Conservation (phyloP, 2,113 vertebrate genomes). For the Dipodomys spectabilis region DNA sequence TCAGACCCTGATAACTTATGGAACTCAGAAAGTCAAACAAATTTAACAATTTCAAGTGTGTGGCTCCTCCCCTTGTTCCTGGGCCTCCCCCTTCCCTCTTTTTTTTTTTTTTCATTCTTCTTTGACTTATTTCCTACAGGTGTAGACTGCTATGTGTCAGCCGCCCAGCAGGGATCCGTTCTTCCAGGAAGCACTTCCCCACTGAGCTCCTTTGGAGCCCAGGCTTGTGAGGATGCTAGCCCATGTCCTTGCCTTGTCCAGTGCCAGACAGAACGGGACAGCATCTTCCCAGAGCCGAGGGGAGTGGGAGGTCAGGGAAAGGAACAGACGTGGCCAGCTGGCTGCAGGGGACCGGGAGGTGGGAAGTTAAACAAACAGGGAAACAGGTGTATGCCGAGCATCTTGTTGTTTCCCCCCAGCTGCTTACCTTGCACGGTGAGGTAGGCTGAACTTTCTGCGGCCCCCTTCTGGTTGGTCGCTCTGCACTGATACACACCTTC, state of each 20-base stretch:
- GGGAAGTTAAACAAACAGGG: conserved; percentile 68
- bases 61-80: conserved; percentile 47
- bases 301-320: not conserved
- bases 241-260: conserved; percentile 17
- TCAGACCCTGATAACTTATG: not conserved
- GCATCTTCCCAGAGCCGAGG: not conserved
- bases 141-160: conserved; percentile 74
- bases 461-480: conserved; percentile 93
- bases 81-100: conserved; percentile 65
- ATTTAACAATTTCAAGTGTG: not conserved
- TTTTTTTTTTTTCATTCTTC: conserved; percentile 67
- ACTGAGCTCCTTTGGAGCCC: conserved; percentile 48
- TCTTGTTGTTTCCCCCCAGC: not conserved
- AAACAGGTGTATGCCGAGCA: conserved; percentile 55
- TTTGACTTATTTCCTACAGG: conserved; percentile 65
- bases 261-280: not conserved
- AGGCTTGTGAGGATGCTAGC: conserved; percentile 28
- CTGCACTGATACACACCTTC: conserved; percentile 94
- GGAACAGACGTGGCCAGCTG: not conserved
- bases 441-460: conserved; percentile 91
- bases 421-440: conserved; percentile 92
- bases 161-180: conserved; percentile 71
- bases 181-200: conserved; percentile 75
- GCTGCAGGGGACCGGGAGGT: not conserved
- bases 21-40: conserved; percentile 70